Evolutionary conservation across 2,888 invertebrate species (phyloP).

Genomic region (Eilema griseolum): DNA sequence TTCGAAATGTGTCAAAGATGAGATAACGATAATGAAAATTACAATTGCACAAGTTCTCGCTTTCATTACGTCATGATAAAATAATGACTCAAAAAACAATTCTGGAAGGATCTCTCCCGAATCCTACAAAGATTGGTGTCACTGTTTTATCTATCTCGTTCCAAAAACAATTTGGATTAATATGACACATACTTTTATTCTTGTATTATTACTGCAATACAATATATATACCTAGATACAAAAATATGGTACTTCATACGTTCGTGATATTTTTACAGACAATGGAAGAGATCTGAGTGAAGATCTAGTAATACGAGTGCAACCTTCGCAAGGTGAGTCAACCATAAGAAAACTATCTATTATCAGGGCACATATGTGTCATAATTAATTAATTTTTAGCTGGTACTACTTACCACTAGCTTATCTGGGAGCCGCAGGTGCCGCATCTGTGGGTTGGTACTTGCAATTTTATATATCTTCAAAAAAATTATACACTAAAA

Average conservation of each 20-base stretch:
- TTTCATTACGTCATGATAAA: not conserved
- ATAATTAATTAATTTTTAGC: not conserved
- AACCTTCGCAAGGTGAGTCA: conserved; percentile 69
- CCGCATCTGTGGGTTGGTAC: too few species aligned
- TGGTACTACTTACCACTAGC: too few species aligned
- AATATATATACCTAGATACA: not conserved
- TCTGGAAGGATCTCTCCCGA: too few species aligned
- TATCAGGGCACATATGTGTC: not conserved
- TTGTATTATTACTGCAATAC: not conserved
- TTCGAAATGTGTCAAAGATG: not conserved
- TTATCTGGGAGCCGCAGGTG: too few species aligned
- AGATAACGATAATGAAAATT: not conserved
- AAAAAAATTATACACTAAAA: too few species aligned
- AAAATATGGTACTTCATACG: not conserved
- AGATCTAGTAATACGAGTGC: conserved; percentile 78
- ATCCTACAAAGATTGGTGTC: too few species aligned
- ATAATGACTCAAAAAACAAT: not conserved
- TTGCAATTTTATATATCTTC: too few species aligned
- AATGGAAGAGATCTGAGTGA: conserved; percentile 64
- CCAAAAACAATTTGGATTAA: not conserved
- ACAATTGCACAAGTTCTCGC: not conserved
- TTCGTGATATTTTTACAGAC: conserved; percentile 61
- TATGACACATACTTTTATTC: not conserved
- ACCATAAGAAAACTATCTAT: not conserved
- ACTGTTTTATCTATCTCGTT: too few species aligned